Base-by-base conservation (phyloP, 2,888 invertebrate genomes). In the Acleris emargana region DNA sequence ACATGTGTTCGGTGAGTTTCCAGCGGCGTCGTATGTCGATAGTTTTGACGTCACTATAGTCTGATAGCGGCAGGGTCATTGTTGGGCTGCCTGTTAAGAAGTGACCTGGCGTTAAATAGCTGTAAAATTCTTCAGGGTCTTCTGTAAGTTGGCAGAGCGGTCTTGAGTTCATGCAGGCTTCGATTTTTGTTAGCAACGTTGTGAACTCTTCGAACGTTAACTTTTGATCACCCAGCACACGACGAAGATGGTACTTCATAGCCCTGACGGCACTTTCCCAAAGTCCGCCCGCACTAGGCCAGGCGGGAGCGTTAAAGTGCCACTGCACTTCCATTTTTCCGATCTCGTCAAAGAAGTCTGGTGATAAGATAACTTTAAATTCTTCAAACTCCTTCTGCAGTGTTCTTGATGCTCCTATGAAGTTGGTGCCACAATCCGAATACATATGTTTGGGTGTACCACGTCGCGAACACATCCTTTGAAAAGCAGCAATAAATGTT, bases 61-160 rank as follows among this genome's bases (percentile, higher is more conserved):
- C 43, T n/a, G 43, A n/a, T 28, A 63, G 42, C 6, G 68, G 69
- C 22, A 67, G 7, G 57, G 62, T 43, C 38, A 67, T n/a, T 17
- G 58, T 54, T 0, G 71, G 58, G 1, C 62, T 59, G 2, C 73
- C 70, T 0, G 67, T 67, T 2, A 74, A 59, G 7, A 73, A 76
- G 20, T 73, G 72, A 5, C 70, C 73, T 4, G 76, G 75, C 2
- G 72, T 73, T 1, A 76, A 38, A 13, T 16, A 69, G 13, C 68
- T 58, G 5, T 67, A 63, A 17, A 71, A 69, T 1, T 74, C 72
- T 1, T 72, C 71, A 1, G 70, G 68, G 43, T 72, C 68, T 67
- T 73, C 70, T 5, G 71, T 68, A 5, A 74, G 61, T 0, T 69
- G 58, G n/a, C 62, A 71, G 7, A 74, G 53, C 0, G 72, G 71